Evolutionary conservation across 30 jellyfish, hydroid and myxozoan genomes (phyloP).

Genomic region (Morbakka virulenta): DNA sequence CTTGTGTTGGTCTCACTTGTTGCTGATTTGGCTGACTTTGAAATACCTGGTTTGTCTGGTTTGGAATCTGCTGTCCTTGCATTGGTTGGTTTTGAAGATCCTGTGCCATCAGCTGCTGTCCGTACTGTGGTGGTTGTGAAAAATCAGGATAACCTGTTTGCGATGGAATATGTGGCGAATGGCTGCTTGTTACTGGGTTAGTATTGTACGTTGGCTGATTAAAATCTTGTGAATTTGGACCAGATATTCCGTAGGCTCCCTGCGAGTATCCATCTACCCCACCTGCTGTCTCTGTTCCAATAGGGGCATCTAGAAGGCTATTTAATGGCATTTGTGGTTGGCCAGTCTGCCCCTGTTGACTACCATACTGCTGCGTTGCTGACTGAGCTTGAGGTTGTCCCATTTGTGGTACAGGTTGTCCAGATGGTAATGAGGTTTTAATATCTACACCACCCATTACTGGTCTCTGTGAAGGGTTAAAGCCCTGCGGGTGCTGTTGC

Average conservation of each 20-base stretch:
- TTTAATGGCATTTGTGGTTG: conserved; percentile 11
- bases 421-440: not conserved
- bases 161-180: too few relatives aligned
- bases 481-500: conserved; percentile 8
- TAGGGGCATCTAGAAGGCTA: conserved; percentile 68
- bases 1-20: not conserved
- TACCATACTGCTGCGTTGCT: conserved; percentile 4
- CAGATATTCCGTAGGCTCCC: not conserved
- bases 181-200: too few relatives aligned
- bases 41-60: not conserved
- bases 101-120: not conserved
- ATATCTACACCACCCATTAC: not conserved
- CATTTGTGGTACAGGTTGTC: conserved; percentile 9
- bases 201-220: not conserved
- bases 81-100: not conserved
- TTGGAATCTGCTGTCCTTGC: not conserved
- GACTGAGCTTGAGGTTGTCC: conserved; percentile 26
- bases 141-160: not conserved
- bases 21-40: not conserved
- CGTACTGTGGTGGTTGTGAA: not conserved
- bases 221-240: not conserved
- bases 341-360: conserved; percentile 29
- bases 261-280: not conserved
- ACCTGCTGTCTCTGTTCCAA: conserved; percentile 42
- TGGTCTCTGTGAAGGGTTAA: conserved; percentile 1